Evolutionary conservation across 1,140 invertebrate species (phyloP).

Genomic region (Sycophaga agraensis): DNA sequence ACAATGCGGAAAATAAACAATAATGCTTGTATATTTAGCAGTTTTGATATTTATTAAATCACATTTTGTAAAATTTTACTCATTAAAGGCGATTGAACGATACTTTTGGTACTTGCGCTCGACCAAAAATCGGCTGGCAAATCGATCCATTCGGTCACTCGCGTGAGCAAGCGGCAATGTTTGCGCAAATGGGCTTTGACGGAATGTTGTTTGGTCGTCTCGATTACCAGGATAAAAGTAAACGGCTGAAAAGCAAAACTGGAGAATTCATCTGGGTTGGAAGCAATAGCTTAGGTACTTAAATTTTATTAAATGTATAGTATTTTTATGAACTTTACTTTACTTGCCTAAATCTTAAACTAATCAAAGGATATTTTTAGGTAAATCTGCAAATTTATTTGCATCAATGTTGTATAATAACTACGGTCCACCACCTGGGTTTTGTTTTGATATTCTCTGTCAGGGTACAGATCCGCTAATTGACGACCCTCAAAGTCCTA

Average conservation of each 20-base stretch:
- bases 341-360: too few species aligned
- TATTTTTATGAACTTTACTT: too few species aligned
- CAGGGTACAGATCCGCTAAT: conserved; percentile 75
- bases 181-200: conserved; percentile 83
- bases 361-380: too few species aligned
- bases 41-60: too few species aligned
- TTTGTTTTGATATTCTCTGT: conserved; percentile 87
- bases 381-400: conserved; percentile 65
- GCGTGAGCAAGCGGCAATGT: conserved; percentile 81
- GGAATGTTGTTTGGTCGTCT: conserved; percentile 86
- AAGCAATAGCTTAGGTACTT: conserved; percentile 66
- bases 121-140: conserved; percentile 85
- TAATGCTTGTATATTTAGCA: too few species aligned
- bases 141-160: conserved; percentile 94
- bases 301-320: too few species aligned
- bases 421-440: conserved; percentile 81
- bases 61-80: too few species aligned
- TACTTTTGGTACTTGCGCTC: conserved; percentile 79
- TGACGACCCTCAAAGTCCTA: conserved; percentile 69
- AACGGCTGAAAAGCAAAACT: conserved; percentile 63
- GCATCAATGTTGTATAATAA: conserved; percentile 74
- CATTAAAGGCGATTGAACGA: conserved; percentile 68
- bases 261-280: conserved; percentile 87
- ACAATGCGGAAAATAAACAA: too few species aligned
- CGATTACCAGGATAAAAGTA: conserved; percentile 81